Evolutionary conservation across 35 echinoderm and acorn worm species (phyloP), one percentile per base, ranked within the genome.

Genomic region (Apostichopus japonicus): DNA sequence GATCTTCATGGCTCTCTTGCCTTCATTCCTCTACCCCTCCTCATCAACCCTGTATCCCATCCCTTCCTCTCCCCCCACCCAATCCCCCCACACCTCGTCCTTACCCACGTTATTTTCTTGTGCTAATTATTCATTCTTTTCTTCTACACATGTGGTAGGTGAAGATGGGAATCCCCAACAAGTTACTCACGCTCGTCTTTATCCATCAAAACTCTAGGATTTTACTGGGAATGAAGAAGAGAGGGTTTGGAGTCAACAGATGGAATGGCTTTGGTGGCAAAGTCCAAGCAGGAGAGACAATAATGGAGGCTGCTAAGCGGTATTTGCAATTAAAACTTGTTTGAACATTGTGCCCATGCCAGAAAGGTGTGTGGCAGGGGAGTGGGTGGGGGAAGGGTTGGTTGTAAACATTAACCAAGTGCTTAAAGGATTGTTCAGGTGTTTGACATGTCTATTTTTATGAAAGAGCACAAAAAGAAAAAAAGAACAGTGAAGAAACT

Each of bases 251-350:
- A 10, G 92, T 88, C 10, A 90, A 88, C 19, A 86, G 95, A 87
- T 99, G 97, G 97, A 99, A 99, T 88, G 97, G 95, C n/a, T 99
- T 99, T 90, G 97, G 95, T 55, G 95, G 97, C 8, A 96, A 99
- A 86, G 95, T 96, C 4, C 89, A 99, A 72, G 23, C 19, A 56
- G 95, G 95, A 62, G 95, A 99, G 73, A 99, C 79, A 24, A 96
- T 99, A 71, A 56, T 75, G 59, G 93, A 99, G 51, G 97, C 79
- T 24, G 97, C 97, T 65, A 94, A 93, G 92, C 89, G 97, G 97
- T 99, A 86, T 52, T 16, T 21, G 23, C 10, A 21, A 11, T 19
- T 24, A 13, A 6, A 19, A 5, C 78, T 10, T 79, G 10, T 19
- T 9, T 44, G 33, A 44, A 44, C 33, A 4, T 44, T 3, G 33